These are phyloP conservation scores for Globia sparganii DNA, from an alignment of 2,888 invertebrate genomes.

Conservation along the genomic window DNA sequence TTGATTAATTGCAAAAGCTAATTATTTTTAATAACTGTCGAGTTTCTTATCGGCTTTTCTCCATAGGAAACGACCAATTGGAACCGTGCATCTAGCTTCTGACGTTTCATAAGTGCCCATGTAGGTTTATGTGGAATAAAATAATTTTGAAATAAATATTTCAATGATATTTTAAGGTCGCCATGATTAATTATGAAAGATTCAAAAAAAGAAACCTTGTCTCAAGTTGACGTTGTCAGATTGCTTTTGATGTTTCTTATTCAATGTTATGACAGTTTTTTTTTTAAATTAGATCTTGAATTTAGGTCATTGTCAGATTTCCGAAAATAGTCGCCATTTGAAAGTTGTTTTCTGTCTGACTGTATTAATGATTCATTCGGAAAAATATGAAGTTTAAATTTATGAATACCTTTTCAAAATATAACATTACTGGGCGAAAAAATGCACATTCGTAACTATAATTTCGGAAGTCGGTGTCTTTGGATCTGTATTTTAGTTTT, in stretches of 20 bases:
- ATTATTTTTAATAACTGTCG: background rate
- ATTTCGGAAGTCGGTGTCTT: background rate
- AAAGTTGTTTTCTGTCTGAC: background rate
- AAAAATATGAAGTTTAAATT: background rate
- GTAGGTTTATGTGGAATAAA: background rate
- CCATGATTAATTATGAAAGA: background rate
- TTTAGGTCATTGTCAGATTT: conserved; percentile 39
- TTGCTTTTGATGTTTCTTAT: conserved; percentile 22
- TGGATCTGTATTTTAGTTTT: background rate
- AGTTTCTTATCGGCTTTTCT: background rate
- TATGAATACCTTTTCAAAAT: background rate
- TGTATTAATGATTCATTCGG: background rate
- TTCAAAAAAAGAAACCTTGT: conserved; percentile 5
- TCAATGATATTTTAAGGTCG: conserved; percentile 12
- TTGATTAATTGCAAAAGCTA: background rate
- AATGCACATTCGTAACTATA: background rate
- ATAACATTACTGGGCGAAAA: no score
- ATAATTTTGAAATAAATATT: background rate
- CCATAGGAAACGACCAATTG: no score
- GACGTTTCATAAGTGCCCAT: background rate
- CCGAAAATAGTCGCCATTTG: conserved; percentile 6
- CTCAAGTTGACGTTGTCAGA: conserved; percentile 26
- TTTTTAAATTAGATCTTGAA: conserved; percentile 29
- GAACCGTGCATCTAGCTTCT: background rate
- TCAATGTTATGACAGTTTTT: conserved; percentile 32